phyloP scores from a whole-genome alignment of 1,140 invertebrate genomes.

The Sipha flava region DNA sequence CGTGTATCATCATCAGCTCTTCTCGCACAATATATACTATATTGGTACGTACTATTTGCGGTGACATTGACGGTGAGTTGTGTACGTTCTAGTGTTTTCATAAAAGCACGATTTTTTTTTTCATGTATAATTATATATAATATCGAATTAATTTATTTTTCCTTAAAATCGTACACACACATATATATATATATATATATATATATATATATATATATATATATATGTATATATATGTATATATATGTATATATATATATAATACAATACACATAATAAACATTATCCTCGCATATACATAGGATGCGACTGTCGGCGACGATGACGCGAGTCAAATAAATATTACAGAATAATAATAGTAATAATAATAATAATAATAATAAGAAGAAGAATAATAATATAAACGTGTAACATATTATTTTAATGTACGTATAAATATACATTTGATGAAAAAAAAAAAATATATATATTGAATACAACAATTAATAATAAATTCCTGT shows the following conservation, averaged over 20 bases:
- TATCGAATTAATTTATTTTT: background rate
- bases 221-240: too few species aligned
- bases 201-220: too few species aligned
- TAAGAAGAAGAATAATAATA: too few species aligned
- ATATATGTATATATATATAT: too few species aligned
- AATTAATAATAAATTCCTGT: background rate
- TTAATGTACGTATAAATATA: background rate
- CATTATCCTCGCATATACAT: background rate
- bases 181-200: too few species aligned
- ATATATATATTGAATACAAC: background rate
- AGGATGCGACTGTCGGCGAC: background rate
- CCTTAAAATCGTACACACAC: background rate
- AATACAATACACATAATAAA: constrained; percentile 10
- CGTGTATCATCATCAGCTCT: too few species aligned
- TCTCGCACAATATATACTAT: too few species aligned
- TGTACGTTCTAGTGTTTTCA: too few species aligned
- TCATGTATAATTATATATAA: background rate
- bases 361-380: too few species aligned
- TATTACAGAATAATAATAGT: background rate
- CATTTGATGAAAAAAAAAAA: background rate
- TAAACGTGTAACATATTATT: background rate
- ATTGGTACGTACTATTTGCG: too few species aligned
- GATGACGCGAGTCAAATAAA: background rate
- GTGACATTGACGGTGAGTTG: too few species aligned
- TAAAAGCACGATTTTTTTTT: background rate